phyloP scores from a whole-genome alignment of 2,113 vertebrate species.

The Pangasianodon gigas region DNA sequence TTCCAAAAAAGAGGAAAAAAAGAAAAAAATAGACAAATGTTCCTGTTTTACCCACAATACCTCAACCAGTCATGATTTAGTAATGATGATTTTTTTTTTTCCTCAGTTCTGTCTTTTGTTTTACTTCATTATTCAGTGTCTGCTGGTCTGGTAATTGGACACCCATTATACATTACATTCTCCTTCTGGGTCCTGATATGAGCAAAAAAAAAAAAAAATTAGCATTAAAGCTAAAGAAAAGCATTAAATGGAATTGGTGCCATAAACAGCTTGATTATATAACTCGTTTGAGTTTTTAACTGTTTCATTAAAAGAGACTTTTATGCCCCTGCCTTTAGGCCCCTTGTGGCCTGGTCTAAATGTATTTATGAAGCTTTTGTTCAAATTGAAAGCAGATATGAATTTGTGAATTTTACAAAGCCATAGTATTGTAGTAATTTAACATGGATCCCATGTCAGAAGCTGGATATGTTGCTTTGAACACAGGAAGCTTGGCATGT shows the following conservation, averaged over 20 bases:
- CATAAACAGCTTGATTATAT: slow-evolving; percentile 71
- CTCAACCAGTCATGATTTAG: slow-evolving; percentile 87
- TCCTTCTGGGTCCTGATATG: slow-evolving; percentile 76
- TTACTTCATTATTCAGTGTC: slow-evolving; percentile 72
- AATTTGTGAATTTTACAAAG: slow-evolving; percentile 73
- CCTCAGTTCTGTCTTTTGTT: slow-evolving; percentile 50
- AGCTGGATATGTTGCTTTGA: slow-evolving; percentile 58
- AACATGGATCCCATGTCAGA: slow-evolving; percentile 60
- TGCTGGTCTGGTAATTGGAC: slow-evolving; percentile 73
- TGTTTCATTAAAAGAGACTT: slow-evolving; percentile 77
- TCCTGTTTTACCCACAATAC: slow-evolving; percentile 89
- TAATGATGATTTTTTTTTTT: slow-evolving; percentile 63
- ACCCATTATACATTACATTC: slow-evolving; percentile 67
- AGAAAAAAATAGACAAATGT: slow-evolving; percentile 73
- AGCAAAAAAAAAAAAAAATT: slow-evolving; percentile 54
- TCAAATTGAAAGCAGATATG: slow-evolving; percentile 66
- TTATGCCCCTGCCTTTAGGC: slow-evolving; percentile 65
- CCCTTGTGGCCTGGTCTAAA: slow-evolving; percentile 64
- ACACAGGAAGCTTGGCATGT: slow-evolving; percentile 60
- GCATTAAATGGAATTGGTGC: slow-evolving; percentile 74
- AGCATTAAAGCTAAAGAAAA: no score
- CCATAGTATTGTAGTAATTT: slow-evolving; percentile 74
- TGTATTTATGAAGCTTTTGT: slow-evolving; percentile 76
- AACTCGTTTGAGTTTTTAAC: slow-evolving; percentile 76
- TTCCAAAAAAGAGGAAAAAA: slow-evolving; percentile 86